Percentiles rank a stretch among this genome's conserved stretches.
Conservation (phyloP, 2,113 vertebrate genomes). For the Lycaon pictus region DNA sequence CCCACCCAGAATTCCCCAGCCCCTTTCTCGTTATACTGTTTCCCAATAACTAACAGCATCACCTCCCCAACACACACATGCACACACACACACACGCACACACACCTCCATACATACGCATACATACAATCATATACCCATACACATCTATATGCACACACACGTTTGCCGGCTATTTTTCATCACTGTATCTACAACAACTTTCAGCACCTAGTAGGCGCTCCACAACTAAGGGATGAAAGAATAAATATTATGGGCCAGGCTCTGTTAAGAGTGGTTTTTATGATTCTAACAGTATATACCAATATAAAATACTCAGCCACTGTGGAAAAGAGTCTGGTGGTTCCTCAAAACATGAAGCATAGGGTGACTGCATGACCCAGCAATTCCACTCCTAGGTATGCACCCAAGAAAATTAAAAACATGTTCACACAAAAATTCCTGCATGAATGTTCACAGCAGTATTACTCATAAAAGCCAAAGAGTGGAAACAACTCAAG, state of each 20-base stretch:
- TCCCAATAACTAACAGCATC: background rate
- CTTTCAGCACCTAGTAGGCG: background rate
- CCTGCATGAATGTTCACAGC: background rate
- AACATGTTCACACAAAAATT: background rate
- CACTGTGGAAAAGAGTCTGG: background rate
- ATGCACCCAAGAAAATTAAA: background rate
- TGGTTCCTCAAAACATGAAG: background rate
- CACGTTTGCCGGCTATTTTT: background rate
- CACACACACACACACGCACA: background rate
- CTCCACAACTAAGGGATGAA: background rate
- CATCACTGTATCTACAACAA: background rate
- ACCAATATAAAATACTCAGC: background rate
- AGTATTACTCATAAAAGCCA: background rate
- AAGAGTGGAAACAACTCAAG: background rate
- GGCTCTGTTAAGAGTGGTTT: background rate
- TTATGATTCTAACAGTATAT: background rate
- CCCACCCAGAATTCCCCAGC: background rate
- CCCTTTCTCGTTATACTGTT: background rate
- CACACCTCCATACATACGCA: too few relatives aligned
- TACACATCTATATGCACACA: accelerated
- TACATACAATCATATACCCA: background rate
- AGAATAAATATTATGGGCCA: background rate
- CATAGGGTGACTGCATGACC: background rate
- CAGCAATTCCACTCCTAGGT: background rate
- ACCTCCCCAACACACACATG: background rate